Evolutionary conservation across 2,797 vertebrate species (phyloP).

Genomic region (Orestias chungarensis): DNA sequence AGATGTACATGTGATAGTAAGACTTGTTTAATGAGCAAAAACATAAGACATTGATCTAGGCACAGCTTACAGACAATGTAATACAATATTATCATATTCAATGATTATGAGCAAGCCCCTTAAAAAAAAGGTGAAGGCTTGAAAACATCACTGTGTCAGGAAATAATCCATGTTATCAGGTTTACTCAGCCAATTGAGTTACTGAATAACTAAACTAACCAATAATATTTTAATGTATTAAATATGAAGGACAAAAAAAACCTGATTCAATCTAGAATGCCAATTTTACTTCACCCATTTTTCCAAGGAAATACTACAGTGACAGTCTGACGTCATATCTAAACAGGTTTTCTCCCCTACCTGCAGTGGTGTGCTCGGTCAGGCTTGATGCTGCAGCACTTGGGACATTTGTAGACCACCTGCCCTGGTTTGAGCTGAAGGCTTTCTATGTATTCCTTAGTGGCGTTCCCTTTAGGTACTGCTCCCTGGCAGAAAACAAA

Average conservation of each 20-base stretch:
- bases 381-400: slow-evolving; percentile 99
- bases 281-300: slow-evolving; percentile 1
- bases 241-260: no score
- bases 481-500: slow-evolving; percentile 84
- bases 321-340: not conserved
- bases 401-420: slow-evolving; percentile 99
- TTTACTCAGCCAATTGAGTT: not conserved
- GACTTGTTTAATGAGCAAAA: no score
- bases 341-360: slow-evolving; percentile 68
- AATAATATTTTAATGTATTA: not conserved
- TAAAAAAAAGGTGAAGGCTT: no score
- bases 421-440: slow-evolving; percentile 97
- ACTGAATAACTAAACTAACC: not conserved
- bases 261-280: no score
- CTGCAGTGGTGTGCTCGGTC: slow-evolving; percentile 99
- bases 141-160: no score
- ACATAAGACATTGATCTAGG: no score
- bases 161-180: not conserved
- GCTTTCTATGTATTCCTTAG: slow-evolving; percentile 98
- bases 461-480: slow-evolving; percentile 97
- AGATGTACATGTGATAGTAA: no score
- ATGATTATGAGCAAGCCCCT: no score
- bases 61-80: no score
- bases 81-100: no score
- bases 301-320: not conserved